These are phyloP conservation scores for Pica pica DNA, from an alignment of 2,113 vertebrate genomes.

Conservation along the genomic window DNA sequence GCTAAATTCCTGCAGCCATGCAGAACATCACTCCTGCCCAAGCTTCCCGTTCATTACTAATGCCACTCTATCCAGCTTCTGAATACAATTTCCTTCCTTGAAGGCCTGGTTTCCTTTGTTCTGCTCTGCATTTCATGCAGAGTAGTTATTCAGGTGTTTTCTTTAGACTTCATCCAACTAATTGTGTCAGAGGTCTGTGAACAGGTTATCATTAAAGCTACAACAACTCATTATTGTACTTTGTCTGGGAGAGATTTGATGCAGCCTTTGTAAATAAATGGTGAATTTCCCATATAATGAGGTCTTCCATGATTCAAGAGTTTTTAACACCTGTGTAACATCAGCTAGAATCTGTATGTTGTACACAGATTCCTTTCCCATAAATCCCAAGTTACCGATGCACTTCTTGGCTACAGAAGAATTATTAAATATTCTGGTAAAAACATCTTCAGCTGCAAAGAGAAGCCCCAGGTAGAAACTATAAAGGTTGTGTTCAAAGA, in stretches of 20 bases:
- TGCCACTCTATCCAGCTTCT: not conserved
- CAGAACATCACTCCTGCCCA: not conserved
- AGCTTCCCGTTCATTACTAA: not conserved
- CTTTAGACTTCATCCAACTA: not conserved
- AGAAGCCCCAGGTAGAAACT: not conserved
- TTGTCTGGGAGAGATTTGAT: not conserved
- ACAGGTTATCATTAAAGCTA: conserved; percentile 10
- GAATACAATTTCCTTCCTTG: not conserved
- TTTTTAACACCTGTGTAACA: not conserved
- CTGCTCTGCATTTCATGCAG: not conserved
- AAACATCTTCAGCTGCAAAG: not conserved
- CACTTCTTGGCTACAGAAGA: not conserved
- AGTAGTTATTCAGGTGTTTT: not conserved
- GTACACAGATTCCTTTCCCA: not conserved
- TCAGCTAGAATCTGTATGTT: not conserved
- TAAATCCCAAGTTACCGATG: not conserved
- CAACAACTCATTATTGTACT: not conserved
- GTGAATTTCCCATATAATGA: not conserved
- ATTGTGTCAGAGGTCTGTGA: not conserved
- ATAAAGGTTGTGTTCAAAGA: not conserved
- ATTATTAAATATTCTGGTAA: not conserved
- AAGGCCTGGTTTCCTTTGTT: conserved; percentile 2
- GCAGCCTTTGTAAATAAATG: conserved; percentile 16
- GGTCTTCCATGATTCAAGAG: not conserved
- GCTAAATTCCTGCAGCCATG: not conserved